phyloP scores from a whole-genome alignment of 2,113 vertebrate species.

The Genyomyrus donnyi region DNA sequence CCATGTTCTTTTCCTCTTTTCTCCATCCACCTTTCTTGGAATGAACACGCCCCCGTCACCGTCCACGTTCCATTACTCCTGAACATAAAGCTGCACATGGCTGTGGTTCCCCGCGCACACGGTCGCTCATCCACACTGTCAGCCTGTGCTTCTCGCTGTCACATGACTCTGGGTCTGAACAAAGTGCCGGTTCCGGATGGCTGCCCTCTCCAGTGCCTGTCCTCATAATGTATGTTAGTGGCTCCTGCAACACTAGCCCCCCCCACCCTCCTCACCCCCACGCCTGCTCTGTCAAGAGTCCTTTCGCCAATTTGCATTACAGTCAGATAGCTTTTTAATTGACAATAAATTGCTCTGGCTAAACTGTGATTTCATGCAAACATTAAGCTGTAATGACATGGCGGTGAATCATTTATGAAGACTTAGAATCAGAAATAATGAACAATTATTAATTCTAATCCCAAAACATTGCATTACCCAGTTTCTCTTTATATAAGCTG shows the following conservation, averaged over 20 bases:
- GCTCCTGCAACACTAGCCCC: background rate
- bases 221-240: background rate
- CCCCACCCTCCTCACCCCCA: background rate
- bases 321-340: conserved; percentile 81
- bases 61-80: background rate
- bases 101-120: background rate
- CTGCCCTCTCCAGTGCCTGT: background rate
- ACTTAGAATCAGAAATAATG: conserved; percentile 71
- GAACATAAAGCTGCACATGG: background rate
- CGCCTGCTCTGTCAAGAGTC: conserved; percentile 7
- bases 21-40: background rate
- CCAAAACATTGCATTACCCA: background rate
- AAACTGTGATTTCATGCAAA: conserved; percentile 83
- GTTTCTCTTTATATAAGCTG: background rate
- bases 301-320: conserved; percentile 60
- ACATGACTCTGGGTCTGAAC: background rate
- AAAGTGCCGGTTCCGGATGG: background rate
- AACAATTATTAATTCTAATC: conserved; percentile 71
- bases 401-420: conserved; percentile 76
- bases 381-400: conserved; percentile 75
- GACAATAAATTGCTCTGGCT: conserved; percentile 74
- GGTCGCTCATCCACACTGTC: background rate
- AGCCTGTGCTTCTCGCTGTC: background rate
- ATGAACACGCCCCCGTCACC: background rate
- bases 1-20: background rate